These are phyloP conservation scores for Sebastiscus albofasciatus DNA, from an alignment of 2,797 vertebrate genomes.

Conservation along the genomic window DNA sequence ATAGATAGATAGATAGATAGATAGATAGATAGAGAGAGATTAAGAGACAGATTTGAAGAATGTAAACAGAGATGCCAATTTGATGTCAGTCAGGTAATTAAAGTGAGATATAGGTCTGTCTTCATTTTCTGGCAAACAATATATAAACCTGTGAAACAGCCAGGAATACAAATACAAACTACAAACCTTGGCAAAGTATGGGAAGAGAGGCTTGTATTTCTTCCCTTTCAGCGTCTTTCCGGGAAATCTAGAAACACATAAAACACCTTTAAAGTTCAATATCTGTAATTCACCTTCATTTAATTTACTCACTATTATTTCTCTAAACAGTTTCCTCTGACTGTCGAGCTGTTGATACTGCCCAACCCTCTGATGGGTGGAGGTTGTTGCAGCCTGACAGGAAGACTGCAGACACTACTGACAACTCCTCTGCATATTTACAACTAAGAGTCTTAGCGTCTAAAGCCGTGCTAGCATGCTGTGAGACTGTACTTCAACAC, in stretches of 20 bases:
- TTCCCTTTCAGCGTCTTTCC: constrained; percentile 92
- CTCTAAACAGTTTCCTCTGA: not conserved
- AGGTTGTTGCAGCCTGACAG: not conserved
- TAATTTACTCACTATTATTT: not conserved
- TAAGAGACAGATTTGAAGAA: constrained; percentile 9
- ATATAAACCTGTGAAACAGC: not conserved
- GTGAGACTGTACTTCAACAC: no score
- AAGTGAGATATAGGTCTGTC: constrained; percentile 11
- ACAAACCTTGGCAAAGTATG: constrained; percentile 94
- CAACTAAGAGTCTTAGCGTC: no score
- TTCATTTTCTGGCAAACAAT: constrained; percentile 14
- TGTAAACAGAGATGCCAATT: constrained; percentile 10
- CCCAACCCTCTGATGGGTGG: not conserved
- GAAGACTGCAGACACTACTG: not conserved
- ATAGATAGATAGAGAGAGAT: not conserved
- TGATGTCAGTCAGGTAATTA: constrained; percentile 21
- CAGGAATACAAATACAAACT: constrained; percentile 9
- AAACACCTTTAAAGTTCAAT: constrained; percentile 14
- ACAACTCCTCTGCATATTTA: not conserved
- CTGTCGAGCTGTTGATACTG: not conserved
- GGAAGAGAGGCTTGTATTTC: constrained; percentile 93
- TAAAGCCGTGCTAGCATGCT: no score
- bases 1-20: not conserved
- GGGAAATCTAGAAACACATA: constrained; percentile 87
- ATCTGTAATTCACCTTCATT: not conserved